Evolutionary conservation across 2,888 invertebrate species (phyloP), one percentile per base, ranked within the genome.

Genomic region (Dolomedes plantarius): DNA sequence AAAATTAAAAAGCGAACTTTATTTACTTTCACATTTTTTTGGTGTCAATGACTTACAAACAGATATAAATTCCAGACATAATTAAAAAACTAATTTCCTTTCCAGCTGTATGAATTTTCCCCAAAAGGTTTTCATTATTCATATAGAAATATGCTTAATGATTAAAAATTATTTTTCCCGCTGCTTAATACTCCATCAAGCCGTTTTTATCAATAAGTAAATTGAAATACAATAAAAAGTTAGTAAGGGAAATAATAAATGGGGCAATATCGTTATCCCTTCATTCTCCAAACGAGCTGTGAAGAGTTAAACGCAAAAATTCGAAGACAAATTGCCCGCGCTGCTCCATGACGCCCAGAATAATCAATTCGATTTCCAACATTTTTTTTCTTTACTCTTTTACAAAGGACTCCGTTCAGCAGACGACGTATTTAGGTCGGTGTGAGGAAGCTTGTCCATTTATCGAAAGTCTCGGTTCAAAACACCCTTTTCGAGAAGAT

Each of bases 291-390:
- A 29, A 13, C 16, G 64, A 65, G 29, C 29, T 65, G 1, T 16
- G 29, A 65, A 65, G 13, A 16, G 28, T 65, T 29, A 28, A n/a
- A 65, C 29, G 23, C 16, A 31, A 31, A 65, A 65, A 1, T 28
- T n/a, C 5, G 64, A 65, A 65, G 64, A 65, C 64, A 65, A 65
- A 65, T 65, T 29, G 64, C 29, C 13, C 13, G 31, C 28, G 29
- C 29, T 65, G 29, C 64, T 29, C 64, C 31, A 31, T 65, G 64
- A 65, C 64, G 31, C 64, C 64, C 1, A 65, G 29, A 64, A 65
- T 65, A 65, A 65, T 65, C 64, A 65, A 65, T 65, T 65, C 29
- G n/a, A 28, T 28, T 65, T 65, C 31, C 64, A 65, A 7, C 64
- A 28, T 29, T 65, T 65, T 31, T 65, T 65, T 23, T n/a, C 9